Evolutionary conservation across 2,797 vertebrate genomes (phyloP).

Genomic region (Falco novaeseelandiae): DNA sequence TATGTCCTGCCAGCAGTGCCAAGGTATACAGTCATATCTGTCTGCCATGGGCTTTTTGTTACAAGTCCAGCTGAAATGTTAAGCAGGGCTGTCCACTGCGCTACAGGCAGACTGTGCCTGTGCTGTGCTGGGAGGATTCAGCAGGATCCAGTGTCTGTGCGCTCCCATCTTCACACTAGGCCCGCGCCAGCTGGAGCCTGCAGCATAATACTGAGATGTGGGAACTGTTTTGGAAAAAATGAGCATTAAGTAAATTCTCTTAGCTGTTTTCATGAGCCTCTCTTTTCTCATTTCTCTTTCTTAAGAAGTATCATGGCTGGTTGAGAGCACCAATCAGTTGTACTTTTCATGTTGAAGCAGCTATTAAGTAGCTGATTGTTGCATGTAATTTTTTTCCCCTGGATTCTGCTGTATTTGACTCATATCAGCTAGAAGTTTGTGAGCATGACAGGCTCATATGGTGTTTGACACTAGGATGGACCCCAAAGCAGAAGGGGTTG

Average conservation of each 20-base stretch:
- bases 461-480: background rate
- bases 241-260: slow-evolving; percentile 37
- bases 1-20: background rate
- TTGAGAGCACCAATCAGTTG: slow-evolving; percentile 58
- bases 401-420: slow-evolving; percentile 12
- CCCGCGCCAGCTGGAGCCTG: background rate
- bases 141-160: background rate
- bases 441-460: background rate
- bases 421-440: slow-evolving; percentile 10
- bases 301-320: slow-evolving; percentile 57
- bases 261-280: slow-evolving; percentile 37
- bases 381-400: slow-evolving; percentile 18
- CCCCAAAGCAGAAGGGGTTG: background rate
- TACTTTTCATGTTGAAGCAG: slow-evolving; percentile 47
- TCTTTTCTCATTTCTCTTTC: slow-evolving; percentile 41
- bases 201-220: background rate
- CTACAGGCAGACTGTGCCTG: background rate
- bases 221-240: slow-evolving; percentile 6
- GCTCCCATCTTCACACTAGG: background rate
- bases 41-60: background rate
- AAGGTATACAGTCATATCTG: background rate
- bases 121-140: background rate
- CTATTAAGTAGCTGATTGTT: slow-evolving; percentile 60
- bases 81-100: background rate
- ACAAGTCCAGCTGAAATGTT: background rate